Evolutionary conservation across 1,140 invertebrate genomes (phyloP).

Genomic region (Zelostemma sp.): DNA sequence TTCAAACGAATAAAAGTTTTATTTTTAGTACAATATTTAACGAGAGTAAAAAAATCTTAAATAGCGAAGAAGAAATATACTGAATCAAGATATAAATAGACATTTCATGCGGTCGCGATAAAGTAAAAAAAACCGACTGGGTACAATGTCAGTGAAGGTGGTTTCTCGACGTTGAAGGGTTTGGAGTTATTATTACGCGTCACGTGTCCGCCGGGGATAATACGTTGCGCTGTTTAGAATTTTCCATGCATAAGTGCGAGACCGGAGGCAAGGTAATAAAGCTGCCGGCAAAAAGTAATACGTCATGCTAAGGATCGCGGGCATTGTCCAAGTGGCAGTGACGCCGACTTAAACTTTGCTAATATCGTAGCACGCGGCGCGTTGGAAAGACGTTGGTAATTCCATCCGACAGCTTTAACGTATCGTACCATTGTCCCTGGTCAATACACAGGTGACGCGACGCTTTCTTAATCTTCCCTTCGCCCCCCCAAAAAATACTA

Average conservation of each 20-base stretch:
- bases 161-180: background rate
- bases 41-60: too few relatives aligned
- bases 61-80: too few relatives aligned
- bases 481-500: too few relatives aligned
- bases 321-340: slow-evolving; percentile 17
- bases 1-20: too few relatives aligned
- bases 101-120: too few relatives aligned
- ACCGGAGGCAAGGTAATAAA: slow-evolving; percentile 12
- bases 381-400: slow-evolving; percentile 30
- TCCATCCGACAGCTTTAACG: background rate
- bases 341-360: slow-evolving; percentile 34
- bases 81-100: too few relatives aligned
- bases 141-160: background rate
- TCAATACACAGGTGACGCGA: background rate
- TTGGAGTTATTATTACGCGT: slow-evolving; percentile 1
- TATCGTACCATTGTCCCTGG: background rate
- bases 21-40: too few relatives aligned
- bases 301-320: slow-evolving; percentile 20
- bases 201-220: background rate
- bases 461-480: background rate
- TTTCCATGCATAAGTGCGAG: slow-evolving; percentile 7
- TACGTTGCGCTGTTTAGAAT: slow-evolving; percentile 4
- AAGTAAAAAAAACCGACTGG: background rate
- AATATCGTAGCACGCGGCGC: slow-evolving; percentile 23
- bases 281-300: slow-evolving; percentile 18